Conservation (phyloP, 2,888 invertebrate genomes). For the Diplazon laetatorius region DNA sequence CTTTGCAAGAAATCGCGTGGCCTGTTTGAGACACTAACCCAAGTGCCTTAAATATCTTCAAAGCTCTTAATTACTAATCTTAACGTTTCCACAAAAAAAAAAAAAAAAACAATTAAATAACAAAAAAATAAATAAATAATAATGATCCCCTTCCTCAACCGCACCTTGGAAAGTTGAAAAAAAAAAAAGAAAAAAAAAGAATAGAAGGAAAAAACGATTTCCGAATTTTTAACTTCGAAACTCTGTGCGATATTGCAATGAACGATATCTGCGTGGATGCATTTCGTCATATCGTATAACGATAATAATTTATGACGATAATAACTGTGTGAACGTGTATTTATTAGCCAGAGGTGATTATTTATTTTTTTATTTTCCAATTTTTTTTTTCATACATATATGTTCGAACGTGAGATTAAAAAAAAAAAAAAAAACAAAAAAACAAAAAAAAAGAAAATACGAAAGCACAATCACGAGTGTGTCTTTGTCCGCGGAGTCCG, state of each 20-base stretch:
- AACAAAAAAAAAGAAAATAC: constrained; percentile 22
- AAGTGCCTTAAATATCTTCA: constrained; percentile 75
- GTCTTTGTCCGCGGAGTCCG: constrained; percentile 27
- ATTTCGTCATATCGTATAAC: constrained; percentile 49
- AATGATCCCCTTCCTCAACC: no score
- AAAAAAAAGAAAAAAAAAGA: no score
- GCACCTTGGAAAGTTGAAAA: no score
- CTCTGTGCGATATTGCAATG: no score
- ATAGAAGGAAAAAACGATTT: no score
- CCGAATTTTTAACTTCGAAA: no score
- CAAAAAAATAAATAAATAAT: no score
- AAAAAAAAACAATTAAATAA: no score
- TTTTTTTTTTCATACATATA: no score
- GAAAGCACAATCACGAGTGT: constrained; percentile 26
- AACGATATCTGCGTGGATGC: no score
- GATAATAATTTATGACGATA: constrained; percentile 43
- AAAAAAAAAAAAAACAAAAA: constrained; percentile 10
- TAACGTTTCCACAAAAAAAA: not conserved
- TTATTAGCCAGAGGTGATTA: constrained; percentile 57
- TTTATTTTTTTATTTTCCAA: no score
- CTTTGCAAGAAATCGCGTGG: constrained; percentile 36
- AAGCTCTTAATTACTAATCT: constrained; percentile 38
- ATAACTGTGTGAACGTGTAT: constrained; percentile 49
- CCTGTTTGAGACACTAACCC: constrained; percentile 64
- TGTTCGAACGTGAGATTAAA: constrained; percentile 30